phyloP scores from a whole-genome alignment of 2,797 vertebrate species.

The Forpus xanthops region DNA sequence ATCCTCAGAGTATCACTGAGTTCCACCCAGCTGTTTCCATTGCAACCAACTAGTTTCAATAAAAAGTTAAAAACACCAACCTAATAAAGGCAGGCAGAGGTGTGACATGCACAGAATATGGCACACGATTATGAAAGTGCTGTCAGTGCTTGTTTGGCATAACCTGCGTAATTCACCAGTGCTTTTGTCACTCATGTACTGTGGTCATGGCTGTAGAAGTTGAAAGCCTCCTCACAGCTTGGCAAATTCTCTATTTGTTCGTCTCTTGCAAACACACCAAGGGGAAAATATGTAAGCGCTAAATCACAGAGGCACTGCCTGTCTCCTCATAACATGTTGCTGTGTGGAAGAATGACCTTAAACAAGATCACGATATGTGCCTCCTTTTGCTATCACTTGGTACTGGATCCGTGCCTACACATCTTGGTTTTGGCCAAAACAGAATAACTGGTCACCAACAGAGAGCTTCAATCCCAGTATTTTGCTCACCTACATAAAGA shows the following conservation, averaged over 20 bases:
- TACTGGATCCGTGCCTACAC: neutral
- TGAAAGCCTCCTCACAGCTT: neutral
- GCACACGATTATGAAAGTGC: neutral
- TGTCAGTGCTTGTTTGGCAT: neutral
- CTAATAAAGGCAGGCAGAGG: neutral
- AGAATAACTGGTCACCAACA: neutral
- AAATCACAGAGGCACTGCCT: neutral
- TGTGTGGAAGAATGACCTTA: rapidly evolving
- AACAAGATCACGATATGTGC: neutral
- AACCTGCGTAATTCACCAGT: neutral
- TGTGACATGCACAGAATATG: neutral
- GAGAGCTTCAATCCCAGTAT: neutral
- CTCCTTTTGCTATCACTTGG: neutral
- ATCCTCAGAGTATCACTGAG: neutral
- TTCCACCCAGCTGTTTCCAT: neutral
- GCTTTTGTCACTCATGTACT: neutral
- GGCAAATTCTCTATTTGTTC: neutral
- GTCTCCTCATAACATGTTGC: neutral
- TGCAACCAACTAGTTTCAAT: conserved; percentile 7
- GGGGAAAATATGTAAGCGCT: neutral
- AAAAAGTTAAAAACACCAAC: neutral
- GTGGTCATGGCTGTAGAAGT: neutral
- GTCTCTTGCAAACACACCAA: conserved; percentile 10
- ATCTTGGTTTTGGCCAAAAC: neutral
- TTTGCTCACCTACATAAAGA: neutral